Evolutionary conservation across 2,797 vertebrate species (phyloP).

Genomic region (Florisuga fusca): DNA sequence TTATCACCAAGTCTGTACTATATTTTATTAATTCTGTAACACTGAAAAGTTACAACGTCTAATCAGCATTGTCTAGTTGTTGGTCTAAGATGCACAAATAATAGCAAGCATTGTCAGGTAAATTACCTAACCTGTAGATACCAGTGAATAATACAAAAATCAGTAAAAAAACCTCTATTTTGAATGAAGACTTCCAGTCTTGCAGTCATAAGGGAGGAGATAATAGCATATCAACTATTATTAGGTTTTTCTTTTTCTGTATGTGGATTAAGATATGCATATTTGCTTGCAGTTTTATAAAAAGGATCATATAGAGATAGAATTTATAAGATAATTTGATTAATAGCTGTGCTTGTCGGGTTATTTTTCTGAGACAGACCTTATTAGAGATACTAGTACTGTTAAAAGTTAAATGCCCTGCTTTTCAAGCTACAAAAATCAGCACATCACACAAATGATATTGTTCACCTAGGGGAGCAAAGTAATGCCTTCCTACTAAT

Average conservation of each 20-base stretch:
- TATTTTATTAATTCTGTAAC: background rate
- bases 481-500: background rate
- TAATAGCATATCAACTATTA: conserved; percentile 78
- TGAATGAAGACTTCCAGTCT: conserved; percentile 61
- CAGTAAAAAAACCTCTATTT: conserved; percentile 67
- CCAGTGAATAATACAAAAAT: conserved; percentile 69
- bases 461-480: background rate
- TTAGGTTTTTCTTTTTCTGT: conserved; percentile 73
- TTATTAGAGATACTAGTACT: conserved; percentile 13
- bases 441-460: conserved; percentile 6
- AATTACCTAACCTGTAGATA: background rate
- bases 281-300: conserved; percentile 19
- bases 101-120: background rate
- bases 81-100: background rate
- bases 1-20: background rate
- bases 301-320: conserved; percentile 18
- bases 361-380: conserved; percentile 49
- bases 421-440: background rate
- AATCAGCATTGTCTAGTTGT: background rate
- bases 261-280: background rate
- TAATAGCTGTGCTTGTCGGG: conserved; percentile 31
- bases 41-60: background rate
- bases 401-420: background rate
- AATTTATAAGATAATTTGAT: conserved; percentile 31
- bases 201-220: conserved; percentile 77